Percentiles rank a stretch among this genome's conserved stretches.
These are phyloP conservation scores for Drosophila nigromelanica DNA, from an alignment of 1,140 invertebrate genomes.

Conservation along the genomic window DNA sequence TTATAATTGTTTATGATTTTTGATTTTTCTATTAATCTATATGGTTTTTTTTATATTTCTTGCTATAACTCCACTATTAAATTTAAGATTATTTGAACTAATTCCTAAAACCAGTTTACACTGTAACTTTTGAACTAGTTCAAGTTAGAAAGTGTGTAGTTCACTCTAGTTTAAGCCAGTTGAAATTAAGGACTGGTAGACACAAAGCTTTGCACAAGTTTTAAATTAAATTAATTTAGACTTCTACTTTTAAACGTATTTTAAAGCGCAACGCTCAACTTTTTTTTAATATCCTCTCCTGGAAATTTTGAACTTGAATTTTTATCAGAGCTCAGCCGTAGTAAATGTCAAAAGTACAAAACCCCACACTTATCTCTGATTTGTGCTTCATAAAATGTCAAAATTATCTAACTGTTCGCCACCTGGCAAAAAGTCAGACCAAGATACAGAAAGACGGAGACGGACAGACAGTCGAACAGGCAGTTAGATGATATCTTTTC, in stretches of 20 bases:
- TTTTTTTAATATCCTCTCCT: too few species aligned
- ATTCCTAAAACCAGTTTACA: background rate
- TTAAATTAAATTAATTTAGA: too few species aligned
- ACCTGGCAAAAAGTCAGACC: constrained; percentile 9
- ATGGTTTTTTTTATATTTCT: too few species aligned
- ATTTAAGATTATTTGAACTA: background rate
- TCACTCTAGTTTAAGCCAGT: background rate
- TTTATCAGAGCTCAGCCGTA: background rate
- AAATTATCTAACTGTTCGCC: constrained; percentile 21
- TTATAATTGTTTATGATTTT: too few species aligned
- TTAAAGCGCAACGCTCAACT: too few species aligned
- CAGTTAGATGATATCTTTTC: constrained; percentile 29
- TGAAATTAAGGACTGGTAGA: too few species aligned
- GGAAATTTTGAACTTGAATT: background rate
- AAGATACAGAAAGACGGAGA: background rate
- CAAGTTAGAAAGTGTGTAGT: background rate
- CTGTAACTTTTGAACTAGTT: background rate
- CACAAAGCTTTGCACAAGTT: too few species aligned
- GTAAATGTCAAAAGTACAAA: constrained; percentile 10
- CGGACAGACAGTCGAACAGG: background rate
- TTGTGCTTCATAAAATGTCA: constrained; percentile 5
- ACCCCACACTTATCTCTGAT: constrained; percentile 18
- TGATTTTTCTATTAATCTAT: too few species aligned
- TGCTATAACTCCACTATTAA: too few species aligned
- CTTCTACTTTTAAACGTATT: too few species aligned